Evolutionary conservation across 2,888 invertebrate genomes (phyloP).

Genomic region (Gortyna flavago): DNA sequence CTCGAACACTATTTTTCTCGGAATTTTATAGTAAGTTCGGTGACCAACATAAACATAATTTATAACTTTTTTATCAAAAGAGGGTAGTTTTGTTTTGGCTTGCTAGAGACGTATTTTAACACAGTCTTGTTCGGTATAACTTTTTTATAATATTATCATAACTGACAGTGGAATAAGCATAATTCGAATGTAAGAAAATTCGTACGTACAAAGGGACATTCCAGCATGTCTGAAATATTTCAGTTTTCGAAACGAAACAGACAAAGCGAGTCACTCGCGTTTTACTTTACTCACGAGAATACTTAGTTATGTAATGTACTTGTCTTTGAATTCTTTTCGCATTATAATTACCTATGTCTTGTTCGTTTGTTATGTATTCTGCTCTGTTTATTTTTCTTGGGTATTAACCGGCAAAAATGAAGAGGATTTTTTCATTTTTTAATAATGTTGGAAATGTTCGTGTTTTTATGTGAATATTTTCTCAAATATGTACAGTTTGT

Average conservation of each 20-base stretch:
- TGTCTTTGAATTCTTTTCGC: conserved; percentile 27
- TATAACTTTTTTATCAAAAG: neutral
- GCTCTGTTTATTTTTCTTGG: neutral
- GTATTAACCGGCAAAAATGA: neutral
- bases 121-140: neutral
- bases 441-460: neutral
- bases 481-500: neutral
- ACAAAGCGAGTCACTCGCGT: conserved; percentile 4
- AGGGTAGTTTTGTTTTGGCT: neutral
- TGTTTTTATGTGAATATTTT: neutral
- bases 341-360: conserved; percentile 20
- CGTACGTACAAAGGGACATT: conserved; percentile 23
- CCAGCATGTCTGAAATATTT: conserved; percentile 39
- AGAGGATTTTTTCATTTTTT: neutral
- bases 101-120: neutral
- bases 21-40: neutral
- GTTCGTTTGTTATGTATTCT: neutral
- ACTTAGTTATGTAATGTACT: conserved; percentile 14
- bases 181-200: conserved; percentile 4
- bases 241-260: conserved; percentile 12
- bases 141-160: conserved; percentile 1
- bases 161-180: neutral
- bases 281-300: neutral
- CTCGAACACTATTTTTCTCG: neutral
- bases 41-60: conserved; percentile 16